A percentile compares a stretch with the other conserved stretches of the same genome.
Conservation (phyloP, 2,888 invertebrate genomes). For the Cosmia trapezina region DNA sequence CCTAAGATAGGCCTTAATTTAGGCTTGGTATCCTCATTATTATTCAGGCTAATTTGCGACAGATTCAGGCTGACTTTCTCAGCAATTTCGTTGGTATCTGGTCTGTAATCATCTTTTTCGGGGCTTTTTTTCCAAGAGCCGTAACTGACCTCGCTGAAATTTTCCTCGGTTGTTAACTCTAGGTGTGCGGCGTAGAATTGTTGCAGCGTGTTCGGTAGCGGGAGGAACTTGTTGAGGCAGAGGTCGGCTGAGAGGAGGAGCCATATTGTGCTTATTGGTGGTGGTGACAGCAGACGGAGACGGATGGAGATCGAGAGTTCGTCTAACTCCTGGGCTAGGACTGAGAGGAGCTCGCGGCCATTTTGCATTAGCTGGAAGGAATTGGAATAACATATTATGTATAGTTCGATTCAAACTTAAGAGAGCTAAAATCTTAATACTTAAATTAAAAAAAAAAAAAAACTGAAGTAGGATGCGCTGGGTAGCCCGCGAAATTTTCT, state of each 20-base stretch:
- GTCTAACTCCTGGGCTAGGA: conserved; percentile 82
- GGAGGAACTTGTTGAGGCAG: conserved; percentile 86
- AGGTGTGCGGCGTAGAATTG: conserved; percentile 87
- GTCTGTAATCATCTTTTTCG: conserved; percentile 70
- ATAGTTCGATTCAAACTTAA: too few relatives aligned
- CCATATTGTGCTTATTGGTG: conserved; percentile 85
- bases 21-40: conserved; percentile 83
- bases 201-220: conserved; percentile 84
- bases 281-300: conserved; percentile 80
- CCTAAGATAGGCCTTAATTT: conserved; percentile 86
- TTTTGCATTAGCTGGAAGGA: conserved; percentile 86
- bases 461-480: too few relatives aligned
- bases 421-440: too few relatives aligned
- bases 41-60: conserved; percentile 79
- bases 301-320: conserved; percentile 85
- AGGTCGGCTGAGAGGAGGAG: conserved; percentile 83
- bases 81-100: conserved; percentile 65
- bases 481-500: too few relatives aligned
- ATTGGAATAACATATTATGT: not conserved
- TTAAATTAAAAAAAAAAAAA: too few relatives aligned
- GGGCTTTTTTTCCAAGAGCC: conserved; percentile 86
- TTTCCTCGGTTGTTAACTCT: conserved; percentile 82
- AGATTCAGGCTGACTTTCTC: conserved; percentile 80
- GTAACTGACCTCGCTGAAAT: conserved; percentile 84
- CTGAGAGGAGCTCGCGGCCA: conserved; percentile 83